Conservation (phyloP, 1,140 invertebrate species). For the Drosophila arizonae region DNA sequence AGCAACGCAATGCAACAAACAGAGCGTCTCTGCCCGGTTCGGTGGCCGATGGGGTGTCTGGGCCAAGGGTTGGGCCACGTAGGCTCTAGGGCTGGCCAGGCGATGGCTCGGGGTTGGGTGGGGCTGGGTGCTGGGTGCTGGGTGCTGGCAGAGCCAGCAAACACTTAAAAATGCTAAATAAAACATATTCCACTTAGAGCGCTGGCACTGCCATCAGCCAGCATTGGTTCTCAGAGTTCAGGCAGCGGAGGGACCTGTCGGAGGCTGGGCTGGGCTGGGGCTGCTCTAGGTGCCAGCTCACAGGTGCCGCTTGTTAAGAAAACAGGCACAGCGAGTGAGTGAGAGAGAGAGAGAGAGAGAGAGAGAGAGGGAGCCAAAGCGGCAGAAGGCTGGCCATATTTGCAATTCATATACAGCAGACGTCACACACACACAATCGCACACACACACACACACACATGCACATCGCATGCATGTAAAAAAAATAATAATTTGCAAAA, state of each 20-base stretch:
- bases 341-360: slow-evolving; percentile 10
- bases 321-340: slow-evolving; percentile 31
- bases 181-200: slow-evolving; percentile 79
- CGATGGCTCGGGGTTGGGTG: neutral
- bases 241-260: neutral
- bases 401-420: slow-evolving; percentile 78
- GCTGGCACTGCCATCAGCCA: slow-evolving; percentile 19
- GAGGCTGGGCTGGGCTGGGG: neutral
- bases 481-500: slow-evolving; percentile 78
- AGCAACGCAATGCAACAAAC: slow-evolving; percentile 46
- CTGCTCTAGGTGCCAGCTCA: slow-evolving; percentile 60
- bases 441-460: slow-evolving; percentile 4
- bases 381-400: slow-evolving; percentile 55
- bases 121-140: neutral
- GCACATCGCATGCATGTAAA: slow-evolving; percentile 32
- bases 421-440: slow-evolving; percentile 34
- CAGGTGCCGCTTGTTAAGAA: slow-evolving; percentile 79
- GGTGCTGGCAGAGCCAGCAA: slow-evolving; percentile 59
- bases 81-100: neutral
- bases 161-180: slow-evolving; percentile 82
- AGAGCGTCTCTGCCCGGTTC: slow-evolving; percentile 36
- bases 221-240: slow-evolving; percentile 10
- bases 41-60: slow-evolving; percentile 22
- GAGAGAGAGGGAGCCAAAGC: neutral
- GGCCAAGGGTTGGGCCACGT: neutral